phyloP scores from a whole-genome alignment of 2,113 vertebrate species.

The Lontra canadensis region DNA sequence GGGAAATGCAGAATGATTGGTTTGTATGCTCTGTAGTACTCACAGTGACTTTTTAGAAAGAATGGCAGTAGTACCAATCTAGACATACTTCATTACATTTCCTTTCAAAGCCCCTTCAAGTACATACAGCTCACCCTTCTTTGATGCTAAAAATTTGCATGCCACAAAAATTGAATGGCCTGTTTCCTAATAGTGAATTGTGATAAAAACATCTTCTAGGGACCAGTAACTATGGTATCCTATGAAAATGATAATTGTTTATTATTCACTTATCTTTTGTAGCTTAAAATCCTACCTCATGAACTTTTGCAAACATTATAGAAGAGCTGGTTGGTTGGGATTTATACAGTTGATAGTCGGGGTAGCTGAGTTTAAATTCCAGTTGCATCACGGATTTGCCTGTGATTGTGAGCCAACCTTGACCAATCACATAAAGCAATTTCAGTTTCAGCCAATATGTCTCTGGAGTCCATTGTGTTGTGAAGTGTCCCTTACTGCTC shows the following conservation, averaged over 20 bases:
- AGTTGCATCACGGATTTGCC: neutral
- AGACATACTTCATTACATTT: neutral
- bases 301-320: neutral
- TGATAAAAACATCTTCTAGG: neutral
- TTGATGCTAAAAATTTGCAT: neutral
- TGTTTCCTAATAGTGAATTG: neutral
- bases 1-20: neutral
- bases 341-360: neutral
- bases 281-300: neutral
- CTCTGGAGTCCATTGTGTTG: neutral
- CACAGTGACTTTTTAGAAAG: neutral
- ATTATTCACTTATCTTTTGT: neutral
- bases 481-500: neutral
- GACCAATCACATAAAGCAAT: neutral
- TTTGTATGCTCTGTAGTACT: neutral
- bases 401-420: neutral
- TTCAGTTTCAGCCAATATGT: neutral
- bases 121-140: neutral
- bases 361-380: neutral
- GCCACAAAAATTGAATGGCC: rapidly evolving
- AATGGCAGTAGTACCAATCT: neutral
- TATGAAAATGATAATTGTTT: neutral
- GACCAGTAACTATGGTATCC: neutral
- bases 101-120: neutral
- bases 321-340: neutral